Evolutionary conservation across 2,113 vertebrate species (phyloP), one percentile per base, ranked within the genome.

Genomic region (Ancistrus triradiatus): DNA sequence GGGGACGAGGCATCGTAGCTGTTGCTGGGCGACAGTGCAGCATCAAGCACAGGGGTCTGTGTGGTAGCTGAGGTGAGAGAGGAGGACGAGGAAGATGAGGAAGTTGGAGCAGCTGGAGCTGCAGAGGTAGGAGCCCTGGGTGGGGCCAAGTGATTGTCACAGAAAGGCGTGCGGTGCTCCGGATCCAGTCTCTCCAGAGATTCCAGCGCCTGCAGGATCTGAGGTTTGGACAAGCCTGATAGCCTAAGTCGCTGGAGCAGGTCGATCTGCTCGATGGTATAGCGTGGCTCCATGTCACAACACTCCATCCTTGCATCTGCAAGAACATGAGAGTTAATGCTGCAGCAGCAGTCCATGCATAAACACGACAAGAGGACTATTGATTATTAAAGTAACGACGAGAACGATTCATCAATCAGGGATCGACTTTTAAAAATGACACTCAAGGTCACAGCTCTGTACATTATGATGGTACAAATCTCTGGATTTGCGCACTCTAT

Each of bases 201-300:
- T 68, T 89, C 89, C 51, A 91, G 33, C 3, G 89, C 89, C 28
- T 90, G 89, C 51, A 91, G 60, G 75, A 91, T 91, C 80, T 91
- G 87, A 49, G 89, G 87, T 66, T 90, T 91, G 77, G 86, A 85
- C 86, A 91, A 87, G 64, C 89, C 89, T 1, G 87, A 89, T 1
- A 89, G 79, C 24, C 89, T 84, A 27, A 91, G 82, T 19, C 89
- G 88, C 75, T 91, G 89, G 47, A 91, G 82, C 63, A 91, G 85
- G 85, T 90, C 88, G 13, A 91, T 91, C 76, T 91, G 89, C 42
- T 91, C 89, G 2, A 91, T 89, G 63, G 89, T 91, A 81, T 91
- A 91, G 56, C 89, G 88, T 0, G 89, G 89, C 81, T 91, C 88
- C 63, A 80, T 83, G 58, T 83, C 84, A n/a, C 85, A 85, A 76